Evolutionary conservation across 2,113 vertebrate genomes (phyloP).

Genomic region (Menidia beryllina): DNA sequence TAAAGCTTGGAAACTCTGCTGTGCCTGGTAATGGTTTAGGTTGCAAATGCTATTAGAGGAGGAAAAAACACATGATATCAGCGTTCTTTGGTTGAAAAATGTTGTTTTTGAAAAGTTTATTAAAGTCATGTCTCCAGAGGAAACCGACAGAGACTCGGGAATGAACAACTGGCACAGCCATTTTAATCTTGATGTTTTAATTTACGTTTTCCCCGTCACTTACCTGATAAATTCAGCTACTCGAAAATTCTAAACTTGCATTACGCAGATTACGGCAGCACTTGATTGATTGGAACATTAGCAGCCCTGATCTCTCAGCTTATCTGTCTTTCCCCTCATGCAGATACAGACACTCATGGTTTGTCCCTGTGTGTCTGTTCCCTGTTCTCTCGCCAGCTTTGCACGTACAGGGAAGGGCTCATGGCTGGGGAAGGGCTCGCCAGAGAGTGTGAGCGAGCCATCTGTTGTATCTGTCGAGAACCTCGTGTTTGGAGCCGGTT

Average conservation of each 20-base stretch:
- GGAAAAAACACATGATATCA: too few species aligned
- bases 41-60: background rate
- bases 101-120: too few species aligned
- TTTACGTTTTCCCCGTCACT: constrained; percentile 43
- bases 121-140: too few species aligned
- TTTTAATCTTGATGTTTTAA: constrained; percentile 2
- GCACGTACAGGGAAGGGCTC: constrained; percentile 90
- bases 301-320: constrained; percentile 22
- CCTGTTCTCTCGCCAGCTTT: constrained; percentile 83
- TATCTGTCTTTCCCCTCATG: constrained; percentile 21
- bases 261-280: constrained; percentile 50
- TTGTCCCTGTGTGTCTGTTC: constrained; percentile 43
- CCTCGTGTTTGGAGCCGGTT: constrained; percentile 93
- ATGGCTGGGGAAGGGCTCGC: constrained; percentile 91
- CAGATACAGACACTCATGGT: constrained; percentile 13
- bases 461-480: constrained; percentile 91
- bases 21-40: background rate
- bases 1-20: background rate
- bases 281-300: constrained; percentile 42
- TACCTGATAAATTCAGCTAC: constrained; percentile 48
- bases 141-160: too few species aligned
- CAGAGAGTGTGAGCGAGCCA: constrained; percentile 82
- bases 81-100: too few species aligned
- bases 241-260: constrained; percentile 33
- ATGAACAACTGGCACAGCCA: background rate